Conservation (phyloP, 2,113 vertebrate species). For the Typhlomys cinereus region DNA sequence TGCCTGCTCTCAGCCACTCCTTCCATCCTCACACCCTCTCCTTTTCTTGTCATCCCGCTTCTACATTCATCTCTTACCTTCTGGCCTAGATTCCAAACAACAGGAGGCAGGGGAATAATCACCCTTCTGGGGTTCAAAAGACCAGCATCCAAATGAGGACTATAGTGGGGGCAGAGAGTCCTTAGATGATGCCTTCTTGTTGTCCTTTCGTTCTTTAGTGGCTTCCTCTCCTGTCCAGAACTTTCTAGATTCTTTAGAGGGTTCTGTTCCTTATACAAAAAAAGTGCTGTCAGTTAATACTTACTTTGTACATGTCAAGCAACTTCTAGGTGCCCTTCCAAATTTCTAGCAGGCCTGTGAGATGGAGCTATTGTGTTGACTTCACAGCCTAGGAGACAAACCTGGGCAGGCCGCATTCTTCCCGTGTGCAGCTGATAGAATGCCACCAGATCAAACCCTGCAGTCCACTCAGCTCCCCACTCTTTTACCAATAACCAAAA, state of each 20-base stretch:
- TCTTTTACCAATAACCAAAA: neutral
- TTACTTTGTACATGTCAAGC: neutral
- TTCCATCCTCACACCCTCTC: neutral
- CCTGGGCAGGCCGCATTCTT: neutral
- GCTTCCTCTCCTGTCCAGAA: neutral
- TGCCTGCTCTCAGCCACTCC: neutral
- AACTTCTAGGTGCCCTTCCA: neutral
- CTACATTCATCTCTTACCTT: neutral
- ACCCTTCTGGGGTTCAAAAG: neutral
- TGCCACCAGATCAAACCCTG: neutral
- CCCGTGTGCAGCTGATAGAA: neutral
- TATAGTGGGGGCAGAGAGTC: no score
- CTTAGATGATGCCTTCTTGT: neutral
- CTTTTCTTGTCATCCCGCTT: neutral
- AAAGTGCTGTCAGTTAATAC: neutral
- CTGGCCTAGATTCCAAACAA: neutral
- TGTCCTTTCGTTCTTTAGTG: neutral
- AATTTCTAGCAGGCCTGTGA: neutral
- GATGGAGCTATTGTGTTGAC: neutral
- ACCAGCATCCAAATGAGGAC: neutral
- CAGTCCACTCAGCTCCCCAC: neutral
- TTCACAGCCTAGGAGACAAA: neutral
- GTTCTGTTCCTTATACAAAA: neutral
- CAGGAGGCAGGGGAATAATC: neutral
- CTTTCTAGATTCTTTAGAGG: neutral